Conservation (phyloP, 30 jellyfish, hydroid and myxozoan species). For the Turritopsis dohrnii region DNA sequence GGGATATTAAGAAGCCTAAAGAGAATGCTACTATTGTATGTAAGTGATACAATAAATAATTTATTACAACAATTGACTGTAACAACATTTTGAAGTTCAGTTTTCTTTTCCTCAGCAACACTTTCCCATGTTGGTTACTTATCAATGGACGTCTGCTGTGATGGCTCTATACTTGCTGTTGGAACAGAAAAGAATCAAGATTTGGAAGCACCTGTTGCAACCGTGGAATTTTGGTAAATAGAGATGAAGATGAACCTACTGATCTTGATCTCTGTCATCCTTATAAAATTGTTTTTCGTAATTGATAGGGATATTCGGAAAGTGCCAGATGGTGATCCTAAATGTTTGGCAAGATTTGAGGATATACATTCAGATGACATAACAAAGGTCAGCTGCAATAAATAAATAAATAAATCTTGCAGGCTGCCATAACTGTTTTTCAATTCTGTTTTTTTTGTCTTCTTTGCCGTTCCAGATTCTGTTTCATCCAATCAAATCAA, state of each 20-base stretch:
- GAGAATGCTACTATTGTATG: conserved; percentile 10
- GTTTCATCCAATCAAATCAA: conserved; percentile 57
- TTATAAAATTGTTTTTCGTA: background rate
- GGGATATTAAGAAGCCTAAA: background rate
- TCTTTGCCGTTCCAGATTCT: conserved; percentile 39
- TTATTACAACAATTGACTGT: too few relatives aligned
- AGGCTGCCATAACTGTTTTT: background rate
- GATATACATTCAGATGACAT: conserved; percentile 89
- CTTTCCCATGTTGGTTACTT: conserved; percentile 42
- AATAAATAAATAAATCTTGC: background rate
- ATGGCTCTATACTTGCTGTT: conserved; percentile 66
- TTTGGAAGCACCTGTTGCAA: conserved; percentile 43
- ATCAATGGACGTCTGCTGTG: conserved; percentile 57
- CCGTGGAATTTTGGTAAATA: conserved; percentile 63
- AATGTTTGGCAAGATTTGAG: conserved; percentile 45
- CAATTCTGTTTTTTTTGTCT: too few relatives aligned
- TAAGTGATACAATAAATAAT: too few relatives aligned
- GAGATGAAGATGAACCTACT: background rate
- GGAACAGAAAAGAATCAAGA: conserved; percentile 63
- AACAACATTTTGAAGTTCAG: background rate
- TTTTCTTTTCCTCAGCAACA: conserved; percentile 34
- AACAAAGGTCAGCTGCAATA: conserved; percentile 37
- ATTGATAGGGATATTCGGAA: conserved; percentile 61
- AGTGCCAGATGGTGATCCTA: conserved; percentile 35
- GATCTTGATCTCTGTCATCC: conserved; percentile 1